phyloP scores from a whole-genome alignment of 2,797 vertebrate genomes.

The Myotis planiceps region DNA sequence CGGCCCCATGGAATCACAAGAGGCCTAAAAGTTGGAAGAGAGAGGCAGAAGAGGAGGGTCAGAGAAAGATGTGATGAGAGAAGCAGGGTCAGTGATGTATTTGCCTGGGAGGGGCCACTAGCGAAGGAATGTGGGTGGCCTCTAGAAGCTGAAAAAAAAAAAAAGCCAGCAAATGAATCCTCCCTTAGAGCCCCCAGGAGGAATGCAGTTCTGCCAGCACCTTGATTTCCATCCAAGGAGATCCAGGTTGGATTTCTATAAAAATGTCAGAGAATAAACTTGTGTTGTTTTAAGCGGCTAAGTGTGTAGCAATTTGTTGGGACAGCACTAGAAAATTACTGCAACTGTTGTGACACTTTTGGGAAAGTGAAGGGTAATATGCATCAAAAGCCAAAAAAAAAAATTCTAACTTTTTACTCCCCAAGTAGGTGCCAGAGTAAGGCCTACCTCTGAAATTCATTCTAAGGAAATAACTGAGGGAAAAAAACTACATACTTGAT shows the following conservation, averaged over 20 bases:
- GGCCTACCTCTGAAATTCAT: background rate
- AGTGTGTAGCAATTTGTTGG: background rate
- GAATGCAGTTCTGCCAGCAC: background rate
- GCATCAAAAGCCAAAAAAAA: background rate
- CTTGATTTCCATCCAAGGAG: background rate
- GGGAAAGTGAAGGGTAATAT: background rate
- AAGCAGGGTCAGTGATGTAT: background rate
- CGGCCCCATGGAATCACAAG: background rate
- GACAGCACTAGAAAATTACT: background rate
- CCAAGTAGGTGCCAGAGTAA: background rate
- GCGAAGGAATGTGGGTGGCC: background rate
- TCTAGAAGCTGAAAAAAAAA: background rate
- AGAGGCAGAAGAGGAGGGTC: background rate
- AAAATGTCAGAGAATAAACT: background rate
- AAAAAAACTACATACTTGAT: background rate
- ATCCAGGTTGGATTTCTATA: background rate
- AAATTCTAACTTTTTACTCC: background rate
- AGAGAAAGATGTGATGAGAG: background rate
- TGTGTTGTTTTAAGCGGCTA: background rate
- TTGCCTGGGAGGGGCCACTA: background rate
- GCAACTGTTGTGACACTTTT: background rate
- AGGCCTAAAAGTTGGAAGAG: background rate
- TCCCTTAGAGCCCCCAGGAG: background rate
- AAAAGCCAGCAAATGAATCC: background rate
- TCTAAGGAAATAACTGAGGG: background rate